A percentile compares a stretch with the other conserved stretches of the same genome.
Evolutionary conservation across 2,113 vertebrate species (phyloP).

Genomic region (Barbus barbus): DNA sequence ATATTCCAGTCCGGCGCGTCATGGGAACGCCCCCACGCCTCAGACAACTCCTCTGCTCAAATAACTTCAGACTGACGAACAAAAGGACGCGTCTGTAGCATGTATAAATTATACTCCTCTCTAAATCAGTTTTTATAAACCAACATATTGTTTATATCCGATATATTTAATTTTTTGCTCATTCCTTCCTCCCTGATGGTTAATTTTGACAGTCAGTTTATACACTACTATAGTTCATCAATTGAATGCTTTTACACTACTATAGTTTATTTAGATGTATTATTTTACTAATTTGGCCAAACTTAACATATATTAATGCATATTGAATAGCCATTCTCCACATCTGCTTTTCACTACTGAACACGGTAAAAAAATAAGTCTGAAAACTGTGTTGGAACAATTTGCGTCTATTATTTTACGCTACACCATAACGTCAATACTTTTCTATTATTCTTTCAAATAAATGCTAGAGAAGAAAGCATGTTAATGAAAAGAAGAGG

Average conservation of each 20-base stretch:
- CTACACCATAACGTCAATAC: neutral
- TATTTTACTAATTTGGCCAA: neutral
- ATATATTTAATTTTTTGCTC: neutral
- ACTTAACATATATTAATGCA: neutral
- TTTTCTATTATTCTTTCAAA: neutral
- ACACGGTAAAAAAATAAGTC: neutral
- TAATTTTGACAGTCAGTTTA: neutral
- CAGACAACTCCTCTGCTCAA: constrained; percentile 55
- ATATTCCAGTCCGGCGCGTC: constrained; percentile 69
- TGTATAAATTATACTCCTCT: constrained; percentile 25
- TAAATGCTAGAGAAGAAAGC: neutral
- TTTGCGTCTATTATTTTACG: neutral
- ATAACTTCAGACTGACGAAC: constrained; percentile 58
- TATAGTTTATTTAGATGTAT: neutral
- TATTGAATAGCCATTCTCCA: neutral
- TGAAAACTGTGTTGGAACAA: neutral
- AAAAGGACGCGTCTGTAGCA: constrained; percentile 67
- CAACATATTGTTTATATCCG: neutral
- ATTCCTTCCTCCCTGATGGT: neutral
- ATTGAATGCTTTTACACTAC: too few species aligned
- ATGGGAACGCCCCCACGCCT: constrained; percentile 70
- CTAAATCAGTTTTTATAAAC: neutral
- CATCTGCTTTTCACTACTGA: neutral
- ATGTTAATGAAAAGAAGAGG: neutral
- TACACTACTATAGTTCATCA: too few species aligned